These are phyloP conservation scores for Ivindomyrus marchei DNA, from an alignment of 2,113 vertebrate species.

Conservation along the genomic window DNA sequence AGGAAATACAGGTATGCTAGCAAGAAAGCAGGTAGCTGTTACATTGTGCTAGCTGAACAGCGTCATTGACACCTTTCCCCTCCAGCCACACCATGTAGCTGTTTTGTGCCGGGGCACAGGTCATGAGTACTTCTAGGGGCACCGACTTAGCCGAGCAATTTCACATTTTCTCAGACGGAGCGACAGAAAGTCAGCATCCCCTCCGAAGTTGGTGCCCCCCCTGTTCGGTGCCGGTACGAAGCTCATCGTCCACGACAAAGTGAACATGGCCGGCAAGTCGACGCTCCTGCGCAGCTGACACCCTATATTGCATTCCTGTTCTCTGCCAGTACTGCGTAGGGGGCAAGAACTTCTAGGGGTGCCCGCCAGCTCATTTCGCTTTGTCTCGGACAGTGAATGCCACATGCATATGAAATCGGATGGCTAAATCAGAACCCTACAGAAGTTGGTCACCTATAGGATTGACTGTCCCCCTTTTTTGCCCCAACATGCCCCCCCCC, in stretches of 20 bases:
- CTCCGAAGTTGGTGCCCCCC: background rate
- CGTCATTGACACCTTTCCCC: background rate
- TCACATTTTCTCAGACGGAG: background rate
- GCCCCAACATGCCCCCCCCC: background rate
- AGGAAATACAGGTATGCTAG: background rate
- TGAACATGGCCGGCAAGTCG: background rate
- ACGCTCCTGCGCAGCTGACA: background rate
- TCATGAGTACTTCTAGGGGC: background rate
- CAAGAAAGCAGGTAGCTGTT: background rate
- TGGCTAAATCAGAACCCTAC: background rate
- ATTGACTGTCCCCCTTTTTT: background rate
- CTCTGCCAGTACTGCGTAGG: background rate
- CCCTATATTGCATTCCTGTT: background rate
- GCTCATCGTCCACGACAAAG: background rate
- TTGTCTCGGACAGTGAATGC: background rate
- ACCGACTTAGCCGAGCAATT: background rate
- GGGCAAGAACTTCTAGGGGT: background rate
- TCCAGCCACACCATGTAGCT: background rate
- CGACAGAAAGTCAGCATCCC: background rate
- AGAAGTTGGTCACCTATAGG: background rate
- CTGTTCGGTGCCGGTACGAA: background rate
- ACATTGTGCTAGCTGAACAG: background rate
- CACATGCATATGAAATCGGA: background rate
- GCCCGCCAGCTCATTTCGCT: background rate
- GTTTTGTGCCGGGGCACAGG: background rate